These are phyloP conservation scores for Xestia xanthographa DNA, from an alignment of 2,888 invertebrate genomes.

Conservation along the genomic window DNA sequence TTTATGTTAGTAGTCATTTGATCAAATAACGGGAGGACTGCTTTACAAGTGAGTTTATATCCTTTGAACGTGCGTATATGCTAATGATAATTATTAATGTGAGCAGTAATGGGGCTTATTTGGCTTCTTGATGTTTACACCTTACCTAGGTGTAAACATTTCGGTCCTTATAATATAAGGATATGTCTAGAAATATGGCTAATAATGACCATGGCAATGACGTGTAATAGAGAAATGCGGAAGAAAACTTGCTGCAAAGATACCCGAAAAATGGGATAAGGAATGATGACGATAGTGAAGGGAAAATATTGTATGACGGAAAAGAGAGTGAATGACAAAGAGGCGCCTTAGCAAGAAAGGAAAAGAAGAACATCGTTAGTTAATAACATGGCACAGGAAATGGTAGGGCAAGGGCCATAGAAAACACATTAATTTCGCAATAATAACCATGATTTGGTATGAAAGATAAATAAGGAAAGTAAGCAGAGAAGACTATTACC, in stretches of 20 bases:
- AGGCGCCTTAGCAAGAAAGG: not conserved
- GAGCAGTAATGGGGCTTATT: not conserved
- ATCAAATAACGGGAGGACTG: constrained; percentile 44
- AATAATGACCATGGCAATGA: not conserved
- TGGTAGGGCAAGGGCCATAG: not conserved
- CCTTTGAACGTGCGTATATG: not conserved
- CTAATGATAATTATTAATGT: not conserved
- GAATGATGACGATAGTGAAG: too few species aligned
- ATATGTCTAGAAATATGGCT: not conserved
- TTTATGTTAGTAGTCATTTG: constrained; percentile 26
- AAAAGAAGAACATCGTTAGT: not conserved
- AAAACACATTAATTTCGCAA: not conserved
- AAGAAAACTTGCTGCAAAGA: not conserved
- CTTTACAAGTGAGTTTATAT: constrained; percentile 2
- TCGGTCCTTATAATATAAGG: not conserved
- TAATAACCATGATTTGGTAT: not conserved
- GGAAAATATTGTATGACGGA: not conserved
- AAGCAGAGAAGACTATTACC: not conserved
- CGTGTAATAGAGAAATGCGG: not conserved
- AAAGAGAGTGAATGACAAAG: not conserved
- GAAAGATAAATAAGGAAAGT: not conserved
- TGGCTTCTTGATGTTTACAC: not conserved
- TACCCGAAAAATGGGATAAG: not conserved
- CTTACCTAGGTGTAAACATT: not conserved
- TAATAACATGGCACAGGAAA: not conserved